phyloP scores from a whole-genome alignment of 2,888 invertebrate species.

The Caenorhabditis sp. region DNA sequence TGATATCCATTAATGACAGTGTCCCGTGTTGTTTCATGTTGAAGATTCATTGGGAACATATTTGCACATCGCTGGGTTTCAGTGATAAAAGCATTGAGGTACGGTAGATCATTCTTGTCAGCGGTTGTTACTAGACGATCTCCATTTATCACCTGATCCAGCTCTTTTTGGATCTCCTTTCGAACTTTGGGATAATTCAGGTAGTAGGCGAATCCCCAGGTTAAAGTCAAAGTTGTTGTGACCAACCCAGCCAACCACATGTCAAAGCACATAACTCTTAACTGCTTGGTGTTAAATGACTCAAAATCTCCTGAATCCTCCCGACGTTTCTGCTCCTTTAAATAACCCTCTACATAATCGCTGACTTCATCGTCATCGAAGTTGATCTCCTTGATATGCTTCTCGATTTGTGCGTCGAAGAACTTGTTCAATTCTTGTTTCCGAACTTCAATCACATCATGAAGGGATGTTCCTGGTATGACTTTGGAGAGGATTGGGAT shows the following conservation, averaged over 20 bases:
- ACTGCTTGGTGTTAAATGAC: conserved; percentile 15
- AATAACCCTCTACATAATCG: conserved; percentile 36
- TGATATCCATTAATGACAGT: conserved; percentile 14
- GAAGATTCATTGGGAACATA: conserved; percentile 30
- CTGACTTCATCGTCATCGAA: conserved; percentile 30
- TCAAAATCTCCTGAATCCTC: conserved; percentile 21
- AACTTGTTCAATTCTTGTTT: conserved; percentile 42
- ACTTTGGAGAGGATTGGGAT: conserved; percentile 25
- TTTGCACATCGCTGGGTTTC: conserved; percentile 35
- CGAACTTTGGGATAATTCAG: conserved; percentile 30
- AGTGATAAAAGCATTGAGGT: conserved; percentile 48
- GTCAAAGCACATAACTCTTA: conserved; percentile 26
- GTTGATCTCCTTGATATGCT: conserved; percentile 37
- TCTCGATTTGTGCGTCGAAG: conserved; percentile 37
- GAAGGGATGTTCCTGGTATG: conserved; percentile 32
- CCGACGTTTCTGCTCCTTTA: conserved; percentile 35
- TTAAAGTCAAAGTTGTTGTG: conserved; percentile 19
- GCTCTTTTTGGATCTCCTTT: conserved; percentile 47
- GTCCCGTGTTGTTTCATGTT: conserved; percentile 20
- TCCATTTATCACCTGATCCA: conserved; percentile 46
- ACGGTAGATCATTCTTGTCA: conserved; percentile 47
- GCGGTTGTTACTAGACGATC: conserved; percentile 39
- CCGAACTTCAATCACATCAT: conserved; percentile 31
- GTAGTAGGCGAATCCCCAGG: conserved; percentile 22
- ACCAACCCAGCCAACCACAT: conserved; percentile 29